These are phyloP conservation scores for Trachymyrmex septentrionalis DNA, from an alignment of 1,140 invertebrate genomes.

Conservation along the genomic window DNA sequence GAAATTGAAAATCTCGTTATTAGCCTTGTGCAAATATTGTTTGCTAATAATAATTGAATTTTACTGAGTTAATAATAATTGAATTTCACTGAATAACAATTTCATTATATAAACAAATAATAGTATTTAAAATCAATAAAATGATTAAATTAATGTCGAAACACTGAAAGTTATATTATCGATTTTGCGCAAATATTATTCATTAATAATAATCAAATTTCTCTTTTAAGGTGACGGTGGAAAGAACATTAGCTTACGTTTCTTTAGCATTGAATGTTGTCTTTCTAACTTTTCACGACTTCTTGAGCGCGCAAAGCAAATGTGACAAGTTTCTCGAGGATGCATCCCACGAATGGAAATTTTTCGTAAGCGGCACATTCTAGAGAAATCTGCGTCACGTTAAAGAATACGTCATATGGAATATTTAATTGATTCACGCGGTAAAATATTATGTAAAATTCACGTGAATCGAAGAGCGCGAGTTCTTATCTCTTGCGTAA, in stretches of 20 bases:
- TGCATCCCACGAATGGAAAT: conserved; percentile 45
- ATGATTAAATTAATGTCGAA: background rate
- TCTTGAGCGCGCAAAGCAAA: conserved; percentile 29
- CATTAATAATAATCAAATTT: background rate
- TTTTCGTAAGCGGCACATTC: conserved; percentile 4
- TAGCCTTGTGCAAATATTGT: background rate
- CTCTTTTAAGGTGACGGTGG: background rate
- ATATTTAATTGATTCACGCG: background rate
- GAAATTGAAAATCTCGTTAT: background rate
- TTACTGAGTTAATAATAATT: no score
- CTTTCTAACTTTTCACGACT: background rate
- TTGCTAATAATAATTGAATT: background rate
- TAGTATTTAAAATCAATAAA: background rate
- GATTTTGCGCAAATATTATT: background rate
- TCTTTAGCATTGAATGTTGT: background rate
- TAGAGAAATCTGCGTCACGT: background rate
- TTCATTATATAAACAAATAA: background rate
- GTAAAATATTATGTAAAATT: background rate
- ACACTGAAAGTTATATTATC: background rate
- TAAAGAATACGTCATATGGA: background rate
- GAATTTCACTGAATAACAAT: background rate
- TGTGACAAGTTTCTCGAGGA: conserved; percentile 54
- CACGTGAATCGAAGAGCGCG: background rate
- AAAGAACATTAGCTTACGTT: background rate
- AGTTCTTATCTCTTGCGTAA: background rate